phyloP scores from a whole-genome alignment of 2,797 vertebrate species.

The Carcharodon carcharias region DNA sequence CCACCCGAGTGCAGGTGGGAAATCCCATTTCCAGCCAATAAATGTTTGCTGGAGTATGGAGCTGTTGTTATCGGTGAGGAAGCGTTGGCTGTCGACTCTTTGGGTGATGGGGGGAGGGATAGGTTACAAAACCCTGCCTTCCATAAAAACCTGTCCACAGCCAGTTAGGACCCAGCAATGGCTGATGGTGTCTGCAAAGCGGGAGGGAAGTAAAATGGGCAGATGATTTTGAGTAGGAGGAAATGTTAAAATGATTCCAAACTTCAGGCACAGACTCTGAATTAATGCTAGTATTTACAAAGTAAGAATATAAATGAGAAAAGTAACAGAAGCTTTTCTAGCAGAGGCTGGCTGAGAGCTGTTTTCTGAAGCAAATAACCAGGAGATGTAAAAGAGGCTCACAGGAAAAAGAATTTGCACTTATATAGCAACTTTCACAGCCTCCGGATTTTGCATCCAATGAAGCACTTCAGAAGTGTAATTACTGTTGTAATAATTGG shows the following conservation, averaged over 20 bases:
- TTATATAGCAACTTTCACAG: background rate
- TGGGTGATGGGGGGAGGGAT: too few species aligned
- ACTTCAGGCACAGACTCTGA: background rate
- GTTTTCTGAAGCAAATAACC: background rate
- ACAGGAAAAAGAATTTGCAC: background rate
- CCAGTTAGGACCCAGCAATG: background rate
- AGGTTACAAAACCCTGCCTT: too few species aligned
- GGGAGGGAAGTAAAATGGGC: background rate
- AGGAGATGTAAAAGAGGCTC: background rate
- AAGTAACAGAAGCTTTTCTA: background rate
- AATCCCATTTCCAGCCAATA: too few species aligned
- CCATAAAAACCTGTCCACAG: too few species aligned
- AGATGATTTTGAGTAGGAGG: background rate
- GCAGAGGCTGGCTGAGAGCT: background rate
- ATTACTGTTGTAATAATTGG: background rate
- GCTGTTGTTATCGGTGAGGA: too few species aligned
- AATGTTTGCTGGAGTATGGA: too few species aligned
- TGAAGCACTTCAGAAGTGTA: background rate
- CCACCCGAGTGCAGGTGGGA: too few species aligned
- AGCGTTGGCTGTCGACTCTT: too few species aligned
- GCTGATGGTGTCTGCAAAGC: background rate
- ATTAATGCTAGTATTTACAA: background rate
- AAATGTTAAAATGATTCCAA: background rate
- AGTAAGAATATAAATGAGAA: background rate
- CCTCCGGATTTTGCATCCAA: background rate